These are phyloP conservation scores for Apocrypta bakeri DNA, from an alignment of 1,140 invertebrate species.

Conservation along the genomic window DNA sequence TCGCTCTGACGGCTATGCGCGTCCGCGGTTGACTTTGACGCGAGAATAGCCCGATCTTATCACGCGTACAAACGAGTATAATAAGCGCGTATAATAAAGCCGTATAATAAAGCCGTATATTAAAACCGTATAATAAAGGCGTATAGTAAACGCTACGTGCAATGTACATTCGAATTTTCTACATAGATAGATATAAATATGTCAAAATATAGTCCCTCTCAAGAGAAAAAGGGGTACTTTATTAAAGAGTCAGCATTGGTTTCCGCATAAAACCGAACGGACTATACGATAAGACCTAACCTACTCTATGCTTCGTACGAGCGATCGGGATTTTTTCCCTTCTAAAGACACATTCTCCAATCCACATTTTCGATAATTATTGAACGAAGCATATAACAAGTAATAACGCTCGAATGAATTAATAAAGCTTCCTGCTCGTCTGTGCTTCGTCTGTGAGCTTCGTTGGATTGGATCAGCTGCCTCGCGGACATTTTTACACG, in stretches of 20 bases:
- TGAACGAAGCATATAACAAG: background rate
- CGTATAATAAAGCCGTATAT: too few species aligned
- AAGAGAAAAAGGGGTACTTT: too few species aligned
- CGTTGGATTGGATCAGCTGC: slow-evolving; percentile 6
- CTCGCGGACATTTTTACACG: background rate
- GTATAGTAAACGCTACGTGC: too few species aligned
- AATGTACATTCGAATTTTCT: too few species aligned
- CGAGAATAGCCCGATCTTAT: slow-evolving; percentile 41
- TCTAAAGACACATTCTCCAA: background rate
- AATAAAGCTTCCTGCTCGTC: too few species aligned
- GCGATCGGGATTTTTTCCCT: background rate
- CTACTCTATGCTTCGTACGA: too few species aligned
- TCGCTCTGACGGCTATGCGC: background rate
- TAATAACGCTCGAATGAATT: slow-evolving; percentile 19
- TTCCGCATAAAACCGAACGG: background rate
- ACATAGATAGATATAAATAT: too few species aligned
- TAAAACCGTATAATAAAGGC: too few species aligned
- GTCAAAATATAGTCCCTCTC: too few species aligned
- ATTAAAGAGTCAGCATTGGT: too few species aligned
- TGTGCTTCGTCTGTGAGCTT: background rate
- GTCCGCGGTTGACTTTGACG: slow-evolving; percentile 26
- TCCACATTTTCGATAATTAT: background rate
- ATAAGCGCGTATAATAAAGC: slow-evolving; percentile 28
- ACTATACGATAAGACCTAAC: background rate
- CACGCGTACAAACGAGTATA: slow-evolving; percentile 19